phyloP scores from a whole-genome alignment of 2,797 vertebrate genomes.

The Odontamblyopus lacepedii region DNA sequence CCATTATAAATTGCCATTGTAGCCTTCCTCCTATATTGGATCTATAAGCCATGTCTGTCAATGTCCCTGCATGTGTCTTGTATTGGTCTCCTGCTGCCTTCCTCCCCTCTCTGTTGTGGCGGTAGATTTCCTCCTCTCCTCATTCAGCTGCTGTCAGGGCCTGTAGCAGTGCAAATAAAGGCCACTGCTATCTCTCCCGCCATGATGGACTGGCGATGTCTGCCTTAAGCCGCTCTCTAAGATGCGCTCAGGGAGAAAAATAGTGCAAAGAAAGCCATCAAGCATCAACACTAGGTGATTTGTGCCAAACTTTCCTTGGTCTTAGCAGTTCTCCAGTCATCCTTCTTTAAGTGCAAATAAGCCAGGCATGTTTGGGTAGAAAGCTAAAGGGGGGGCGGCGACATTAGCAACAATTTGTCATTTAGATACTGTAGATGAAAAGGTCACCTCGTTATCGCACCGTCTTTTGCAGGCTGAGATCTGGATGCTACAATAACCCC shows the following conservation, averaged over 20 bases:
- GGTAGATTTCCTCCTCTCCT: slow-evolving; percentile 46
- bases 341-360: slow-evolving; percentile 21
- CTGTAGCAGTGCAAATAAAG: slow-evolving; percentile 59
- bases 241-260: slow-evolving; percentile 32
- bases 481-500: slow-evolving; percentile 50
- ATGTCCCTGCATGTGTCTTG: slow-evolving; percentile 34
- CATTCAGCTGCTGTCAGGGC: slow-evolving; percentile 57
- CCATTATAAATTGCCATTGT: slow-evolving; percentile 8
- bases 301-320: slow-evolving; percentile 27
- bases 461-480: slow-evolving; percentile 42
- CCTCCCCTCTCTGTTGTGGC: slow-evolving; percentile 39
- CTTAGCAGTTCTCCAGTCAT: background rate
- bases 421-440: slow-evolving; percentile 55
- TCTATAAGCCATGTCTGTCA: slow-evolving; percentile 37
- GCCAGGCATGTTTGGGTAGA: slow-evolving; percentile 16
- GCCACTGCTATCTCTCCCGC: slow-evolving; percentile 52
- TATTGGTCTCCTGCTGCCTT: slow-evolving; percentile 26
- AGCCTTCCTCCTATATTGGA: slow-evolving; percentile 40
- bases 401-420: slow-evolving; percentile 63
- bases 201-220: slow-evolving; percentile 54
- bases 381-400: slow-evolving; percentile 21
- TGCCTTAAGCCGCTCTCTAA: slow-evolving; percentile 44
- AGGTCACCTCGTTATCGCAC: slow-evolving; percentile 64
- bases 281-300: slow-evolving; percentile 39
- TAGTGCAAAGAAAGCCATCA: slow-evolving; percentile 45